phyloP scores from a whole-genome alignment of 2,888 invertebrate species.

The Nemoura dubitans region DNA sequence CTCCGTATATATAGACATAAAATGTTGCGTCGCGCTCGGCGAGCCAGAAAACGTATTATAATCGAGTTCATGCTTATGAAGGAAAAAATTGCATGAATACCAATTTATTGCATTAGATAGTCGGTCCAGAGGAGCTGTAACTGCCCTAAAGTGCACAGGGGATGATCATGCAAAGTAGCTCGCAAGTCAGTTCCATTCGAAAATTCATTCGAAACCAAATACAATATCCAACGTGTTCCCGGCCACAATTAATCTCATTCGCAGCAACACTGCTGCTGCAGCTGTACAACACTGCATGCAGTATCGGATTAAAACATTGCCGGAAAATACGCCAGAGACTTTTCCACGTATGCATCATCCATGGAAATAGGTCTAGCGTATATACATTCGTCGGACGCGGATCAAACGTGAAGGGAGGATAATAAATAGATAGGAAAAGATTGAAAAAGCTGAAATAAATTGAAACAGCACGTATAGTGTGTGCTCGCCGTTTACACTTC shows the following conservation, averaged over 20 bases:
- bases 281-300: conserved; percentile 2
- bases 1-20: not conserved
- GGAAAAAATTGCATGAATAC: conserved; percentile 13
- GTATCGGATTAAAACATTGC: conserved; percentile 31
- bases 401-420: conserved; percentile 5
- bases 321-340: conserved; percentile 30
- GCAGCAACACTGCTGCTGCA: conserved; percentile 8
- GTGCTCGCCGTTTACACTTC: not conserved
- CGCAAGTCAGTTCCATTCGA: not conserved
- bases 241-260: conserved; percentile 29
- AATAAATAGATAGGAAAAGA: conserved; percentile 7
- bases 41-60: not conserved
- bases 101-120: not conserved
- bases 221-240: conserved; percentile 9
- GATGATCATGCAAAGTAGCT: conserved; percentile 26
- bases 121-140: not conserved
- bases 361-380: not conserved
- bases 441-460: not conserved
- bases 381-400: not conserved
- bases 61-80: not conserved
- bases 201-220: conserved; percentile 20
- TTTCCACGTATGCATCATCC: not conserved
- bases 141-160: not conserved
- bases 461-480: not conserved
- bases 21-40: not conserved